Base-by-base conservation (phyloP, 1,140 invertebrate genomes). In the Halictus rubicundus region DNA sequence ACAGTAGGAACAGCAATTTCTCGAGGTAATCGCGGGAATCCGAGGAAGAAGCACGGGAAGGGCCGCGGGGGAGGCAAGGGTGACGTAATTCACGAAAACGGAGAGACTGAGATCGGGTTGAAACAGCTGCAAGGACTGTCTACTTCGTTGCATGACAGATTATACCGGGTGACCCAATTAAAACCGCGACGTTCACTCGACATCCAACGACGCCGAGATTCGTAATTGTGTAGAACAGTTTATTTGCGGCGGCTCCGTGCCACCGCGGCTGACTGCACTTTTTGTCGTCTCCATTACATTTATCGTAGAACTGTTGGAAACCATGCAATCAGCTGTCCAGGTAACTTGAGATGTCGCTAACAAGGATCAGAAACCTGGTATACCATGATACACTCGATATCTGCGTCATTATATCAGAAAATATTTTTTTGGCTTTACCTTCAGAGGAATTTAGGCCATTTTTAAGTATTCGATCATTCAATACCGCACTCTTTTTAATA, bases 81-180 rank as follows among this genome's bases (percentile, higher is more conserved):
- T 63, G 69, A 77, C 68, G 78, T 79, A 73, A 84, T 84, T 81
- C 75, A 42, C 27, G 72, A 82, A 83, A 85, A 83, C 69, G 21
- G 46, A n/a, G 63, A 42, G 61, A 23, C 59, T 64, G 42, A 49
- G 27, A 72, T 68, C 79, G 71, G 80, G 66, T 83, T 81, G 81
- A 83, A 86, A 78, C 83, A 86, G 83, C 82, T 85, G 78, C 75
- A 73, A 66, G 63, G 52, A 57, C 71, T 78, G 79, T 87, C 84
- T 87, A 71, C 27, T 77, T 81, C 60, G 57, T 81, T 84, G 75
- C 73, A 86, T 88, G 86, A 87, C 86, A 87, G 85, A 89, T 90
- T 89, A 87, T 88, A 90, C 88, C 82, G 83, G 81, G 84, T 89
- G 89, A 89, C 89, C 88, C 87, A 88, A 90, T 90, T 90, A 90